phyloP scores from a whole-genome alignment of 2,888 invertebrate species.

The Calephelis perditalis region DNA sequence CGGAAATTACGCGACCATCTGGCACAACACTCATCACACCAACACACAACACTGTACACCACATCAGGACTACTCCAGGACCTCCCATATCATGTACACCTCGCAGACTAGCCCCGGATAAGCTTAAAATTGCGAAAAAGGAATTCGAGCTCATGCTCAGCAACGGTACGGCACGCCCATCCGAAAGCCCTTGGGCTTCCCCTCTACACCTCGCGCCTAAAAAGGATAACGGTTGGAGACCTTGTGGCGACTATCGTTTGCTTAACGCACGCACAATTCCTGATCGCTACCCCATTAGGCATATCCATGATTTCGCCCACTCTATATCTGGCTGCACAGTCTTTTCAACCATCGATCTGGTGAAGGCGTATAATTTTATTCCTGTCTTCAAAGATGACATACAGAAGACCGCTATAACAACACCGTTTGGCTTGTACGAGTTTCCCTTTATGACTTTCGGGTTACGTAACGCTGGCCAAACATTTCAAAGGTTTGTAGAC shows the following conservation, averaged over 20 bases:
- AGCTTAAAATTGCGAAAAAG: constrained; percentile 24
- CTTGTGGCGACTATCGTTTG: constrained; percentile 23
- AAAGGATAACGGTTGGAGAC: constrained; percentile 27
- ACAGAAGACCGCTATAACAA: constrained; percentile 37
- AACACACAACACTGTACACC: constrained; percentile 15
- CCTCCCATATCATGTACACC: constrained; percentile 15
- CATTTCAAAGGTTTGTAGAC: constrained; percentile 45
- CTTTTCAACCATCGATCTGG: constrained; percentile 32
- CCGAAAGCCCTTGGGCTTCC: constrained; percentile 36
- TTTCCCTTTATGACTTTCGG: constrained; percentile 16
- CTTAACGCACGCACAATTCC: constrained; percentile 36
- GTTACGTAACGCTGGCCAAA: constrained; percentile 34
- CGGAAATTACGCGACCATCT: constrained; percentile 13
- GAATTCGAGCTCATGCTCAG: constrained; percentile 33
- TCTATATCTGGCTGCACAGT: constrained; percentile 31
- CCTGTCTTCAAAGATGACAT: constrained; percentile 31
- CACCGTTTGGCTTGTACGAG: constrained; percentile 24
- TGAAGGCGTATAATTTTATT: constrained; percentile 10
- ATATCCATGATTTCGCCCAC: constrained; percentile 39
- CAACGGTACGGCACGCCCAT: constrained; percentile 30
- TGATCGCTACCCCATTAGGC: constrained; percentile 36
- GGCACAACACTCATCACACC: background rate
- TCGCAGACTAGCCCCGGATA: background rate
- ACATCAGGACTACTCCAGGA: constrained; percentile 15
- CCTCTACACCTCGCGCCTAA: constrained; percentile 25